Evolutionary conservation across 1,140 invertebrate genomes (phyloP), one percentile per base, ranked within the genome.

Genomic region (Anagrus nilaparvatae): DNA sequence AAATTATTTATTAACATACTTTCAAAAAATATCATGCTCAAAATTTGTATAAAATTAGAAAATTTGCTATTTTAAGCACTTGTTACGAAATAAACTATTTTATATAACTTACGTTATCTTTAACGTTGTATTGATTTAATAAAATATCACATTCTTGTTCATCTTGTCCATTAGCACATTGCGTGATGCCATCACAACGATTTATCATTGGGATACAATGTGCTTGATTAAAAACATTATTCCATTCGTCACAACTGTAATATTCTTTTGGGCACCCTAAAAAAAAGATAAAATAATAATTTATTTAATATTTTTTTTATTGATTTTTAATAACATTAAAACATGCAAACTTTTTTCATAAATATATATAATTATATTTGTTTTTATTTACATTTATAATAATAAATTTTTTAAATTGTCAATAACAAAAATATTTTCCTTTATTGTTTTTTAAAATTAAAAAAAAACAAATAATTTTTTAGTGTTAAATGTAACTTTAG

Each of bases 141-240:
- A 86, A 55, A 51, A 81, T 71, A 32, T 61, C 76, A 52, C 84
- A 88, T 44, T 84, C 78, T 5, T 66, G 48, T 65, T 88, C 84
- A 48, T 88, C 84, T 50, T 72, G 79, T n/a, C 75, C 74, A 51
- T 82, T 86, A 0, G 69, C 50, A 49, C 84, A 87, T 39, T 87
- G 71, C 12, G 49, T 44, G 3, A 74, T 58, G 18, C 77, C 76
- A 52, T 89, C 80, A 52, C 84, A 87, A 47, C 80, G 66, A 53
- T 81, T 66, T 24, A 64, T 55, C 37, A 76, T 59, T 13, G 67
- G 69, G 33, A 81, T 71, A 51, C 81, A 84, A 42, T 57, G 75
- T 41, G 60, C 62, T 51, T 50, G 52, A 27, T 49, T 56, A 29
- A 54, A 63, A 21, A 47, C 54, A 25, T 54, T 65, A 37, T 43